Evolutionary conservation across 2,888 invertebrate genomes (phyloP).

Genomic region (Coronaproctus castanopsis): DNA sequence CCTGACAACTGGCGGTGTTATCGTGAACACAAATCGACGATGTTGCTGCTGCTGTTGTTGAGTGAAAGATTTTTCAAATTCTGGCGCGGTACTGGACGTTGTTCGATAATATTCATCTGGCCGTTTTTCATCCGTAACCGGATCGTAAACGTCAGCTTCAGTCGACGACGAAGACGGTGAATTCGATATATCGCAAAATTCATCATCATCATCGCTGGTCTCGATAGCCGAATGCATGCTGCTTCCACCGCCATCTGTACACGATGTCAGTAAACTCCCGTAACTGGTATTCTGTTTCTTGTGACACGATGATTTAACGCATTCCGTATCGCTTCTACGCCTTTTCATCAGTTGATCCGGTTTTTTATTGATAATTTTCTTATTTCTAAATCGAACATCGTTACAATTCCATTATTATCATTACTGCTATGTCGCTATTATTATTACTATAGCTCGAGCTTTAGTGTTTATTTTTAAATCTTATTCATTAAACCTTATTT

Average conservation of each 20-base stretch:
- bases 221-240: conserved; percentile 19
- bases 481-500: too few species aligned
- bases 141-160: too few species aligned
- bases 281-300: background rate
- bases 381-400: too few species aligned
- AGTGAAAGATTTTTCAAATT: background rate
- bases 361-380: too few species aligned
- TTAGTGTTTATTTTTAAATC: too few species aligned
- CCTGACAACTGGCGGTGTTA: background rate
- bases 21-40: background rate
- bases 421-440: too few species aligned
- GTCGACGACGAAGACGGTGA: too few species aligned
- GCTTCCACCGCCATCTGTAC: background rate
- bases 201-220: conserved; percentile 21
- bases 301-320: background rate
- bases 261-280: background rate
- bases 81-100: background rate
- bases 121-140: too few species aligned
- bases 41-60: background rate
- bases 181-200: conserved; percentile 12
- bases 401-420: too few species aligned
- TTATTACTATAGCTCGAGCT: too few species aligned
- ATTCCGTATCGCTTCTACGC: background rate
- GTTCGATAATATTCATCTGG: too few species aligned
- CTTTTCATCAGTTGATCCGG: too few species aligned